Percentiles rank a stretch among this genome's conserved stretches.
Conservation (phyloP, 2,888 invertebrate genomes). For the Zhengitettix transpicula region DNA sequence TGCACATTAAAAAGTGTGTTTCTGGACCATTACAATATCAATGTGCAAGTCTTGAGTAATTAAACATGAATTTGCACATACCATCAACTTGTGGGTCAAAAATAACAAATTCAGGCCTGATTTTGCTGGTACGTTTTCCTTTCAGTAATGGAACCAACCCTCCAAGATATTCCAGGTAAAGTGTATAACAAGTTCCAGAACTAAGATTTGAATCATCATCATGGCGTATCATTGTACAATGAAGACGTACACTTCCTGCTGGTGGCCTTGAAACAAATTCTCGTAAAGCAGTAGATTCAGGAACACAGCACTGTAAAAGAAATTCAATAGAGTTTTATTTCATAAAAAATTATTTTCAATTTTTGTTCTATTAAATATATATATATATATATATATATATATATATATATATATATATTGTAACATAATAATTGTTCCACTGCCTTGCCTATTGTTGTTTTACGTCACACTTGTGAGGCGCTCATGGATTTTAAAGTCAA, state of each 20-base stretch:
- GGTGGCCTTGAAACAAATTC: slow-evolving; percentile 91
- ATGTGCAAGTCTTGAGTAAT: no score
- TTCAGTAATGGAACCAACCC: slow-evolving; percentile 91
- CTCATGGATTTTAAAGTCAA: no score
- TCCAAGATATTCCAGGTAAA: slow-evolving; percentile 89
- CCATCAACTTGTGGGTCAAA: slow-evolving; percentile 81
- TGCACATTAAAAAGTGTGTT: no score
- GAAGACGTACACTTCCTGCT: slow-evolving; percentile 64
- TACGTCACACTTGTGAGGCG: no score
- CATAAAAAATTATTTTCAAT: no score
- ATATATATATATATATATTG: no score
- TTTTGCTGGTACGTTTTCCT: slow-evolving; percentile 89
- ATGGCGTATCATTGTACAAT: slow-evolving; percentile 95
- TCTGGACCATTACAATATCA: no score
- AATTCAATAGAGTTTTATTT: not conserved
- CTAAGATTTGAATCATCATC: slow-evolving; percentile 59
- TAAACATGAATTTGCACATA: slow-evolving; percentile 18
- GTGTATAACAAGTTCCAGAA: slow-evolving; percentile 53
- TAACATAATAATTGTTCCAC: no score
- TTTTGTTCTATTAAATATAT: no score
- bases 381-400: no score
- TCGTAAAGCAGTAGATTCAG: slow-evolving; percentile 69
- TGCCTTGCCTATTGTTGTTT: no score
- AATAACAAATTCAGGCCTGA: slow-evolving; percentile 95
- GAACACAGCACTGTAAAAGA: slow-evolving; percentile 71